Evolutionary conservation across 2,888 invertebrate genomes (phyloP), one percentile per base, ranked within the genome.

Genomic region (Lymantria dispar): DNA sequence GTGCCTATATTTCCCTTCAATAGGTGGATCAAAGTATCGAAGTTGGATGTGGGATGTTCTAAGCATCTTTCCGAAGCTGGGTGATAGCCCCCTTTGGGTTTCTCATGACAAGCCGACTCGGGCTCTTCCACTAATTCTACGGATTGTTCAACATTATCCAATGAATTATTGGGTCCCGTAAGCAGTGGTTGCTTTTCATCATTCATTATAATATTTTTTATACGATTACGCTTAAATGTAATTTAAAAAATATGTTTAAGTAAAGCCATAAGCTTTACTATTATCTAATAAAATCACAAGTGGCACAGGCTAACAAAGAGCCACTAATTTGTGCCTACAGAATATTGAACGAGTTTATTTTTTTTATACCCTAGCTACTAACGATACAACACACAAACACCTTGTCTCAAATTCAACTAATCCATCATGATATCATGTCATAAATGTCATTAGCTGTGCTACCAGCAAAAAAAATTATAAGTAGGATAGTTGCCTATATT

Each of bases 1-100:
- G 99, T 98, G 8, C 98, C 98, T 59, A 94, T 93, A 68, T 95
- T 95, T 29, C 95, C 95, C 80, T 95, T 95, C 37, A 95, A 83
- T 57, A 95, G 85, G 76, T 95, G 95, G 62, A 95, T 94, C 80
- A 95, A 91, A 1, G 96, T 96, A 73, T 96, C 95, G 66, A 94
- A 92, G 85, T 96, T 97, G 60, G 96, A 95, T 3, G 96, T 96
- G 0, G 96, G 96, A 83, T 96, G 94, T 71, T 95, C 95, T 65
- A 96, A 80, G 50, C 93, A 92, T 67, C 96, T 91, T 76, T 95
- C 94, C 13, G 93, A 85, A 10, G 94, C 89, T 41, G 95, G 95
- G 77, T 95, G 74, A 56, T 92, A 90, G 36, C 78, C 82, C 46
- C 67, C 51, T 72, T 86, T 85, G 15, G 71, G 64, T 60, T 78